Evolutionary conservation across 2,797 vertebrate species (phyloP).

Genomic region (Prionace glauca): DNA sequence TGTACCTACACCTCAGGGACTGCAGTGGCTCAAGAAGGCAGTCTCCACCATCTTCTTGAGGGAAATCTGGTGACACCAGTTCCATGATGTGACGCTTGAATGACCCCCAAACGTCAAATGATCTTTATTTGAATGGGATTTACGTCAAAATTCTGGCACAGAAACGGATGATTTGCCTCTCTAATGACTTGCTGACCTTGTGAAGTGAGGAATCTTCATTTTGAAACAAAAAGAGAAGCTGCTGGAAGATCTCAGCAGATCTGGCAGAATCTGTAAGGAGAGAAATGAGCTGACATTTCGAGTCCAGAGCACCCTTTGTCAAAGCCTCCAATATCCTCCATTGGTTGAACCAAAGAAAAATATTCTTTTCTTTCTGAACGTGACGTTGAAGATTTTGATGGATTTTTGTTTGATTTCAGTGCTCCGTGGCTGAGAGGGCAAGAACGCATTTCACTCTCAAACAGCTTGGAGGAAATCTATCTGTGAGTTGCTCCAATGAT

Average conservation of each 20-base stretch:
- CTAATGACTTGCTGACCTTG: background rate
- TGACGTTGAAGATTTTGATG: background rate
- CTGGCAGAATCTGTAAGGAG: no score
- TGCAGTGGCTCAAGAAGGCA: no score
- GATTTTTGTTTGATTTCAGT: slow-evolving; percentile 56
- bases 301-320: no score
- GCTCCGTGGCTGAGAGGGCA: slow-evolving; percentile 83
- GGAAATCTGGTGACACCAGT: no score
- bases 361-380: background rate
- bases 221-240: background rate
- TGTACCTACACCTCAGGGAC: no score
- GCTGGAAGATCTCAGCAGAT: no score
- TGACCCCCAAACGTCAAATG: no score
- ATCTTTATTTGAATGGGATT: no score
- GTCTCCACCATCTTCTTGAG: no score
- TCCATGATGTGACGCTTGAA: no score
- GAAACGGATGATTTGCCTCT: background rate
- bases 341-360: background rate
- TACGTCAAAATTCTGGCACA: background rate
- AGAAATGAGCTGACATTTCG: no score
- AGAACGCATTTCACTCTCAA: slow-evolving; percentile 71
- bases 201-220: background rate
- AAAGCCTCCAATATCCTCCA: no score
- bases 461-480: slow-evolving; percentile 87
- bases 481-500: slow-evolving; percentile 64